A percentile compares a stretch with the other conserved stretches of the same genome.
Conservation (phyloP, 1,140 invertebrate species). For the Acyrthosiphon pisum region DNA sequence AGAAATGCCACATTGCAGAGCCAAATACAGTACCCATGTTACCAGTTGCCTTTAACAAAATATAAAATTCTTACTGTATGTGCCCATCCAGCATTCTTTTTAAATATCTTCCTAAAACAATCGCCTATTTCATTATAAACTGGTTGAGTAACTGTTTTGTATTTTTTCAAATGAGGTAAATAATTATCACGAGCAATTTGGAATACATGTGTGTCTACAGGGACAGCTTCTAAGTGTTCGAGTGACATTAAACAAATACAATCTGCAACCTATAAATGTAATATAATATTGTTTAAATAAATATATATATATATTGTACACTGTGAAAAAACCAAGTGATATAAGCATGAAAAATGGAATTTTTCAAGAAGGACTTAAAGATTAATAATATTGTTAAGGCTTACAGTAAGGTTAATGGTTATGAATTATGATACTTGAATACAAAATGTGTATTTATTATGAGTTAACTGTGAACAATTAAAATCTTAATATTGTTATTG, state of each 20-base stretch:
- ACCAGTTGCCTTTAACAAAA: neutral
- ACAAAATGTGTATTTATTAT: neutral
- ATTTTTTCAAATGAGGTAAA: conserved; percentile 76
- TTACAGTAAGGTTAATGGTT: neutral
- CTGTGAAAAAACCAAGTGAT: neutral
- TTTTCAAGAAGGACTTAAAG: neutral
- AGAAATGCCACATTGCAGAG: neutral
- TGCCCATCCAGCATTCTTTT: conserved; percentile 91
- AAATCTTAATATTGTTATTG: neutral
- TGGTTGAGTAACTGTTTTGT: conserved; percentile 83
- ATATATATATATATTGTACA: neutral
- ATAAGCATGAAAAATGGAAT: neutral
- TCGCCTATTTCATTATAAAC: conserved; percentile 85
- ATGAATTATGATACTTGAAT: neutral
- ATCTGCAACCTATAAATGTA: conserved; percentile 83
- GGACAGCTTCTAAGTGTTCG: conserved; percentile 85
- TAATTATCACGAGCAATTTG: conserved; percentile 87
- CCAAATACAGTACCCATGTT: neutral
- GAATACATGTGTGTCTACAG: conserved; percentile 96
- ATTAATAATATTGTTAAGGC: too few relatives aligned
- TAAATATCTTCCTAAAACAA: conserved; percentile 83
- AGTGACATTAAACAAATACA: conserved; percentile 98
- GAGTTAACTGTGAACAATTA: neutral
- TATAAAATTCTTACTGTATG: conserved; percentile 76
- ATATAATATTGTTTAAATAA: neutral